Evolutionary conservation across 2,797 vertebrate species (phyloP).

Genomic region (Enteromius viviparus): DNA sequence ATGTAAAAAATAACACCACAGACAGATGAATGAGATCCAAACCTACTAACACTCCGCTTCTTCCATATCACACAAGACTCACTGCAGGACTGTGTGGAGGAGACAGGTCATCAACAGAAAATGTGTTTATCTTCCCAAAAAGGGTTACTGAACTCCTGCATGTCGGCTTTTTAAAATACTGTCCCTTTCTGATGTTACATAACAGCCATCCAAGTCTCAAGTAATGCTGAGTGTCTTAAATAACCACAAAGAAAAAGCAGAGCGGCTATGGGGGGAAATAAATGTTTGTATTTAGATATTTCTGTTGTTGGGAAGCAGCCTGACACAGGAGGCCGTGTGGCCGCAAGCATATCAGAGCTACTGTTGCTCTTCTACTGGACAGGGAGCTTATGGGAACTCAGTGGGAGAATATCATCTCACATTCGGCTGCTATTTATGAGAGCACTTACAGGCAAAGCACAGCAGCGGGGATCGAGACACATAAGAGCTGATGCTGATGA

Average conservation of each 20-base stretch:
- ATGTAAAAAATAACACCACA: neutral
- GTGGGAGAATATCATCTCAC: slow-evolving; percentile 9
- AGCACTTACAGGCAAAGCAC: neutral
- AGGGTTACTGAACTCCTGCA: neutral
- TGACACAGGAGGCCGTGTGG: neutral
- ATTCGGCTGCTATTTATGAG: slow-evolving; percentile 8
- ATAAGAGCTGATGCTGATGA: neutral
- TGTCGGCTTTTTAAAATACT: neutral
- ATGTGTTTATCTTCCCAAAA: neutral
- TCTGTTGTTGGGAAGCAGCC: neutral
- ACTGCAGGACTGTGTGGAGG: neutral
- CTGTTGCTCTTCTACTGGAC: neutral
- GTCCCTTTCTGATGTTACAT: neutral
- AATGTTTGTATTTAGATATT: neutral
- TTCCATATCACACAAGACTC: neutral
- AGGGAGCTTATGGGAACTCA: slow-evolving; percentile 29
- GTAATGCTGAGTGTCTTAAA: neutral
- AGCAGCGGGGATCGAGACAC: neutral
- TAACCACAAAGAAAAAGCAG: neutral
- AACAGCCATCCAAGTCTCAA: neutral
- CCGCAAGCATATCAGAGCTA: neutral
- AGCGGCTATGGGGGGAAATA: neutral
- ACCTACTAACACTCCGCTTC: neutral
- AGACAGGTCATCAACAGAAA: slow-evolving; percentile 12
- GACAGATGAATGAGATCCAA: neutral